Conservation (phyloP, 2,113 vertebrate species). For the Elaphurus davidianus region DNA sequence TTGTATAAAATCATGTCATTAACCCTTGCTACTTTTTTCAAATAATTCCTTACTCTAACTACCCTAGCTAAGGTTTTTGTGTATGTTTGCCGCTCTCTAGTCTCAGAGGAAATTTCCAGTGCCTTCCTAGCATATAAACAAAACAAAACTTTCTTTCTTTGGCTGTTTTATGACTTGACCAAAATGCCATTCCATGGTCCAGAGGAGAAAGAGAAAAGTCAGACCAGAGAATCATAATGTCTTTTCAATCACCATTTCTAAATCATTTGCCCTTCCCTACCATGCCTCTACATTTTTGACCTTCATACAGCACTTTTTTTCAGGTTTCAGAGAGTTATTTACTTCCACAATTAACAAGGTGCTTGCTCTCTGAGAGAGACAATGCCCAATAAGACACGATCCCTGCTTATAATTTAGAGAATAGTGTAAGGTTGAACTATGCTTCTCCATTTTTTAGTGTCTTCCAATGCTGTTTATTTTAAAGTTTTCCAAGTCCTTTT, state of each 20-base stretch:
- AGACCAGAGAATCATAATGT: neutral
- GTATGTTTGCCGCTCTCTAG: neutral
- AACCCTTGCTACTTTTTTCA: neutral
- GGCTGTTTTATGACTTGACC: neutral
- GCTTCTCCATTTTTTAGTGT: neutral
- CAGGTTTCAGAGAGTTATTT: neutral
- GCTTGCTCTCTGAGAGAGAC: neutral
- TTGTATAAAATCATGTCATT: neutral
- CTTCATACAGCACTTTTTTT: neutral
- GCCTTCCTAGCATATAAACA: neutral
- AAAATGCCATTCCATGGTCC: neutral
- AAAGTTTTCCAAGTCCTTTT: neutral
- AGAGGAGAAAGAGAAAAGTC: neutral
- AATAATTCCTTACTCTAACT: neutral
- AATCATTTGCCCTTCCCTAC: neutral
- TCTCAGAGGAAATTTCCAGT: neutral
- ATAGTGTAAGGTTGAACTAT: neutral
- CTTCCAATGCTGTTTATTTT: neutral
- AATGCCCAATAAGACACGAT: neutral
- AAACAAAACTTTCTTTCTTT: neutral
- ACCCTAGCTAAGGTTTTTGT: neutral
- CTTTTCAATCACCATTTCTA: neutral
- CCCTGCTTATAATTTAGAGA: neutral
- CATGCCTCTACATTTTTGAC: neutral
- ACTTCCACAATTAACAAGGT: neutral